Evolutionary conservation across 92 coral and sea anemone genomes (phyloP).

Genomic region (Muricea muricata): DNA sequence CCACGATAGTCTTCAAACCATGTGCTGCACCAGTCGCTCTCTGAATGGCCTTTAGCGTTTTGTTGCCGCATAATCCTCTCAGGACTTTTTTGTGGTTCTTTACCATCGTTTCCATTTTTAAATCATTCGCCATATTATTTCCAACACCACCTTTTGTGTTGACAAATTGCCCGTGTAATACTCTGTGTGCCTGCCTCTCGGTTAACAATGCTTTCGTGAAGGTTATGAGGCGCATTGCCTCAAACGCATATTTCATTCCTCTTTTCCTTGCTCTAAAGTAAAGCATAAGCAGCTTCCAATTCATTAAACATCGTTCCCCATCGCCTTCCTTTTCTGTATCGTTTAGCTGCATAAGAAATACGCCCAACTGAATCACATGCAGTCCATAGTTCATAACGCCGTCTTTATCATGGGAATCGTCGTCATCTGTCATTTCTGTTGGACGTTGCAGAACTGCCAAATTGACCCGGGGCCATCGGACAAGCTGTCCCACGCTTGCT

Average conservation of each 20-base stretch:
- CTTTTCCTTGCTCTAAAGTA: slow-evolving; percentile 47
- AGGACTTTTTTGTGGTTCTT: slow-evolving; percentile 27
- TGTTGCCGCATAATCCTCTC: slow-evolving; percentile 51
- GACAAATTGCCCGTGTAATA: slow-evolving; percentile 69
- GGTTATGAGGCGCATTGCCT: slow-evolving; percentile 66
- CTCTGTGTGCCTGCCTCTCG: slow-evolving; percentile 57
- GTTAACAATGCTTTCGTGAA: slow-evolving; percentile 58
- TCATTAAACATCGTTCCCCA: slow-evolving; percentile 48
- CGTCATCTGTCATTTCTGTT: no score
- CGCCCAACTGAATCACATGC: slow-evolving; percentile 52
- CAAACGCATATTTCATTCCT: slow-evolving; percentile 64
- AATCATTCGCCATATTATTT: slow-evolving; percentile 55
- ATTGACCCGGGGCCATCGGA: slow-evolving; percentile 26
- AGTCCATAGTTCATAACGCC: slow-evolving; percentile 58
- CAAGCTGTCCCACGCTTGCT: background rate
- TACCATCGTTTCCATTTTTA: slow-evolving; percentile 59
- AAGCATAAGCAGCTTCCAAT: slow-evolving; percentile 61
- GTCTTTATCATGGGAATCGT: slow-evolving; percentile 2
- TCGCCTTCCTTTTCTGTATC: slow-evolving; percentile 72
- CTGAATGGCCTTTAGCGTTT: slow-evolving; percentile 50
- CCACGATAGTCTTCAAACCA: slow-evolving; percentile 44
- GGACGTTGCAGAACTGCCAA: no score
- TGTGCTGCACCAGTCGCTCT: slow-evolving; percentile 46
- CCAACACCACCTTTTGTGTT: slow-evolving; percentile 66
- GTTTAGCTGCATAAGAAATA: slow-evolving; percentile 58